Evolutionary conservation across 2,113 vertebrate species (phyloP), one percentile per base, ranked within the genome.

Genomic region (Brachirus orientalis): DNA sequence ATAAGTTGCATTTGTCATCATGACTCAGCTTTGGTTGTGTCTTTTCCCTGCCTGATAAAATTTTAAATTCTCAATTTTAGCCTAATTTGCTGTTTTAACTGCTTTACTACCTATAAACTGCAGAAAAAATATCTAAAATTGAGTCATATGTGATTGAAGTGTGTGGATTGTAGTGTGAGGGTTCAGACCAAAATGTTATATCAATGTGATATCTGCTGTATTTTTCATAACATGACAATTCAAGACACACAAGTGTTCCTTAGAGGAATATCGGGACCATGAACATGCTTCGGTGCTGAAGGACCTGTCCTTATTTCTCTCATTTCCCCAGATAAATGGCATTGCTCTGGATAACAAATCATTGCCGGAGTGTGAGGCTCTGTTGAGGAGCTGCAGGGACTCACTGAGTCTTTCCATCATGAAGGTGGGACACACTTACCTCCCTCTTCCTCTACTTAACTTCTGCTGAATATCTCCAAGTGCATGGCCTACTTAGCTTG

Each of bases 271-370:
- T n/a, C n/a, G n/a, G n/a, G n/a, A n/a, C n/a, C n/a, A n/a, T n/a
- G n/a, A n/a, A n/a, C n/a, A n/a, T n/a, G n/a, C n/a, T n/a, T n/a
- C n/a, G n/a, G n/a, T n/a, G n/a, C n/a, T n/a, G n/a, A n/a, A n/a
- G n/a, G n/a, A n/a, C n/a, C n/a, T n/a, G n/a, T 18, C 35, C 10
- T 8, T 77, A 12, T 69, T 63, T 77, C 54, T 64, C 46, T 71
- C 47, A 52, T 0, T 72, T 64, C 77, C 87, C 60, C 89, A 98
- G 97, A 98, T 98, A 88, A 99, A 99, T 72, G 97, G 97, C 83
- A 97, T 98, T 72, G 94, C 95, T 83, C 93, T 98, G 89, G 97
- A 99, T 94, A 98, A 98, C 90, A 99, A 98, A 76, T 98, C 97
- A 0, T 92, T 98, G 88, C 97, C 94, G 1, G 97, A 98, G 91